Evolutionary conservation across 2,888 invertebrate genomes (phyloP).

Genomic region (Hirtodrosophila confusa): DNA sequence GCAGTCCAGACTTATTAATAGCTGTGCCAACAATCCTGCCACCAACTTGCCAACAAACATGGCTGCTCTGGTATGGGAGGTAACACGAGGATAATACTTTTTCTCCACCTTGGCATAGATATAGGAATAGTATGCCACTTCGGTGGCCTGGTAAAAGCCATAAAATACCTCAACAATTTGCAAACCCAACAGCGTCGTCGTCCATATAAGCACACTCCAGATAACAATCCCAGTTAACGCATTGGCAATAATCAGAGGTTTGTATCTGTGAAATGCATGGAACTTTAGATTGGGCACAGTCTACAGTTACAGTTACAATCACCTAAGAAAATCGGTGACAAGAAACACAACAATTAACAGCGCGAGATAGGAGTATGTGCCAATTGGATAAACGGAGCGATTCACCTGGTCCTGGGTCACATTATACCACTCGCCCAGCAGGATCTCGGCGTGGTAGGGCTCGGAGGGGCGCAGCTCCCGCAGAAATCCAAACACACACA

Average conservation of each 20-base stretch:
- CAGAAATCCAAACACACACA: constrained; percentile 92
- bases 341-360: constrained; percentile 91
- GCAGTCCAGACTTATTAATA: constrained; percentile 86
- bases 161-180: constrained; percentile 90
- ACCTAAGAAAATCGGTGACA: constrained; percentile 90
- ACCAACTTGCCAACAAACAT: constrained; percentile 88
- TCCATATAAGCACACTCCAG: constrained; percentile 91
- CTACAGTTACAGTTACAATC: constrained; percentile 15
- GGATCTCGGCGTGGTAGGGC: constrained; percentile 92
- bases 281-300: neutral
- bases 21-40: constrained; percentile 87
- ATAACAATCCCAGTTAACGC: constrained; percentile 89
- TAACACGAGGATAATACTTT: constrained; percentile 89
- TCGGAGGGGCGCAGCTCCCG: constrained; percentile 94
- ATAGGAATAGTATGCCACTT: constrained; percentile 96
- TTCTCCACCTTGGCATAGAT: constrained; percentile 94
- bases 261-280: constrained; percentile 86
- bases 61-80: constrained; percentile 90
- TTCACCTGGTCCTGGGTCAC: constrained; percentile 86
- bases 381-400: constrained; percentile 91
- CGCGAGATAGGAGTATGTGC: constrained; percentile 93
- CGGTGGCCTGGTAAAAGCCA: constrained; percentile 94
- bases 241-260: constrained; percentile 93
- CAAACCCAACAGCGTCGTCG: constrained; percentile 88
- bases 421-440: constrained; percentile 91